Evolutionary conservation across 2,797 vertebrate genomes (phyloP), one percentile per base, ranked within the genome.

Genomic region (Crotalus adamanteus): DNA sequence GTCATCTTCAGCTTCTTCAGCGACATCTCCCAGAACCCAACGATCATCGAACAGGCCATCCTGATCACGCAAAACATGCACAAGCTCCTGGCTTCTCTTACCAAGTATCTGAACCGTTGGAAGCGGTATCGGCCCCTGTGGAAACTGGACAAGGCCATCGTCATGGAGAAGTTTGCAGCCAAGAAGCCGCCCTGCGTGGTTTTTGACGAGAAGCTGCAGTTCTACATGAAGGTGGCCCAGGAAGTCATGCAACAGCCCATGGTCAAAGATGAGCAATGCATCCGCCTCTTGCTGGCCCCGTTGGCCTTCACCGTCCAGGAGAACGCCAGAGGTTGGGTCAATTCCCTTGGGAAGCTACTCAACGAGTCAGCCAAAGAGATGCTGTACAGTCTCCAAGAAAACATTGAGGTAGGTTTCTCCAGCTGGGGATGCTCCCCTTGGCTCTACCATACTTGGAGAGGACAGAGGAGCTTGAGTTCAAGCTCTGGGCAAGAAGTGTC

Each of bases 131-230:
- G 98, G 0, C 96, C 95, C 1, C 98, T 99, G 60, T 99, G 99
- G 99, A 98, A 98, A 89, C 94, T 98, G 85, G 98, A 99, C 97
- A 98, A 98, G 96, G 95, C 93, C 11, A 94, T 98, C 1, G 97
- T 98, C 92, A 97, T 98, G 96, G 98, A 99, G 95, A 98, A 96
- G 93, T 98, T 99, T 94, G 98, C 98, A 0, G 97, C 98, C 60
- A 98, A 97, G 95, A 98, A 98, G 2, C 98, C 99, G 0, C 87
- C 98, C 0, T 99, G 97, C 12, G 97, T 98, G 47, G 90, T 95
- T 85, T 99, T 98, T 3, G 99, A 99, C 28, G 98, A 98, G 3
- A 98, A 98, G 95, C 95, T 99, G 94, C 98, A 99, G 97, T 98
- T 98, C 94, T 98, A 99, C 18, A 89, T 96, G 86, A 96, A 93